Percentiles rank a stretch among this genome's conserved stretches.
Conservation (phyloP, 2,113 vertebrate species). For the Pavo muticus region DNA sequence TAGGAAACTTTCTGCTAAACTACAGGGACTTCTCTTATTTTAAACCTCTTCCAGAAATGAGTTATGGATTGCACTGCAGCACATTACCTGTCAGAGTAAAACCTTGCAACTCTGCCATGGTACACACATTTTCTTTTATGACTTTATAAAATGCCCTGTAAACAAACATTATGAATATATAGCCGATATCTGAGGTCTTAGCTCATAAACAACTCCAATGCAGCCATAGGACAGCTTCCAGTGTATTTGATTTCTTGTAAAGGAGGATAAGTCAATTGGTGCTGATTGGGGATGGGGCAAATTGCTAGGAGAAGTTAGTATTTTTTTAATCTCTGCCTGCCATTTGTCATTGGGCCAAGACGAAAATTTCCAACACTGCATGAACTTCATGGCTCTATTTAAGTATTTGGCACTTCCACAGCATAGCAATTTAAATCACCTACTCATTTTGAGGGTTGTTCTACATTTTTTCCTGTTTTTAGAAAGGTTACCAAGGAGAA, state of each 20-base stretch:
- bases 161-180: background rate
- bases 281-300: background rate
- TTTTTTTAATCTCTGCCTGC: background rate
- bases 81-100: background rate
- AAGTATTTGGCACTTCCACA: background rate
- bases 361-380: background rate
- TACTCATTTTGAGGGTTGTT: background rate
- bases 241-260: background rate
- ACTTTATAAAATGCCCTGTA: conserved; percentile 9
- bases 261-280: fast-evolving
- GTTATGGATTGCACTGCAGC: background rate
- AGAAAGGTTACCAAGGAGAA: background rate
- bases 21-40: background rate
- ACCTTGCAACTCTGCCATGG: background rate
- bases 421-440: background rate
- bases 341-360: background rate
- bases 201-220: background rate
- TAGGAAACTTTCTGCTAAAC: background rate
- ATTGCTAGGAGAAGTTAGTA: background rate
- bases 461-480: background rate
- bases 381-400: background rate
- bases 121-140: background rate
- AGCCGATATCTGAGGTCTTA: background rate
- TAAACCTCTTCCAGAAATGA: background rate
- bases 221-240: background rate